Conservation (phyloP, 1,140 invertebrate species). For the Periplaneta americana region DNA sequence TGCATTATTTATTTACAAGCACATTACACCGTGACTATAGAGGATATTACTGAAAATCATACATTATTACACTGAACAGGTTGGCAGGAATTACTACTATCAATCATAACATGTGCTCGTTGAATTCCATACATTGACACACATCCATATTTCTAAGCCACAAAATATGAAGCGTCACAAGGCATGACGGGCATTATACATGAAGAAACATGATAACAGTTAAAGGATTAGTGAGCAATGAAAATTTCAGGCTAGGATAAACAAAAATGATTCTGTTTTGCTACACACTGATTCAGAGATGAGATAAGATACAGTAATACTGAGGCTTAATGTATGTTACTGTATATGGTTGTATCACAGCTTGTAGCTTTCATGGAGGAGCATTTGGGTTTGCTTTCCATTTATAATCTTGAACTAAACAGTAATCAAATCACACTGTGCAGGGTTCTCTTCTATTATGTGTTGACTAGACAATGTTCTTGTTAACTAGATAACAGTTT, state of each 20-base stretch:
- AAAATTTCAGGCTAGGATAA: not conserved
- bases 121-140: not conserved
- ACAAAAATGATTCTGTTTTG: not conserved
- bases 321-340: not conserved
- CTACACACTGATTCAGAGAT: not conserved
- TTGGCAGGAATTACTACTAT: not conserved
- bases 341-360: constrained; percentile 8
- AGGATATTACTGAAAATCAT: not conserved
- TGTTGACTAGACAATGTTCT: not conserved
- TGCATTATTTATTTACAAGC: not conserved
- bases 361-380: constrained; percentile 9
- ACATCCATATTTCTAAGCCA: not conserved
- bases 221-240: not conserved
- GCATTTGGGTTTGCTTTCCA: constrained; percentile 10
- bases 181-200: not conserved
- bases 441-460: not conserved
- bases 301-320: constrained; percentile 4
- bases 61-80: not conserved
- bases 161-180: not conserved
- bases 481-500: not conserved
- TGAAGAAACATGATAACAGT: not conserved
- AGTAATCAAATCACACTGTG: constrained; percentile 6
- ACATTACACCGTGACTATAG: not conserved
- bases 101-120: not conserved
- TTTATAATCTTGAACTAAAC: not conserved